Percentiles rank a stretch among this genome's conserved stretches.
Conservation (phyloP, 2,113 vertebrate genomes). For the Callithrix jacchus region DNA sequence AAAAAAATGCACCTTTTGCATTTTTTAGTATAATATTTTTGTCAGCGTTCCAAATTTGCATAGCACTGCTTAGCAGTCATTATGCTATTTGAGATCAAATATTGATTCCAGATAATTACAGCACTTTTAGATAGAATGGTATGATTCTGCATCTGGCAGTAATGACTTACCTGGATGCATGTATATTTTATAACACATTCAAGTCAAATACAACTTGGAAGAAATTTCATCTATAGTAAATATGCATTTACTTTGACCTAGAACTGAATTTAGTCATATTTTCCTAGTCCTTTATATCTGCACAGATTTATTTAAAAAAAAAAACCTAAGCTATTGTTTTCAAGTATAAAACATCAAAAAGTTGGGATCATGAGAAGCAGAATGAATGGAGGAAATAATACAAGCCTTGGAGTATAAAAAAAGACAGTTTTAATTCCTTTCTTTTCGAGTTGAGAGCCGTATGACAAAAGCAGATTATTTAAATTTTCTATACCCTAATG, state of each 20-base stretch:
- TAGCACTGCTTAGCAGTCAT: background rate
- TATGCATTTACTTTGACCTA: background rate
- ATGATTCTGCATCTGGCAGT: background rate
- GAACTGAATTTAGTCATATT: background rate
- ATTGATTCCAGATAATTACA: constrained; percentile 29
- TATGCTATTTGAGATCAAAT: constrained; percentile 17
- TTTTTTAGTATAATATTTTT: constrained; percentile 12
- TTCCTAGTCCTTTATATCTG: background rate
- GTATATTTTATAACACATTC: background rate
- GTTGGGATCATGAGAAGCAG: background rate
- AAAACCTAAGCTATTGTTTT: background rate
- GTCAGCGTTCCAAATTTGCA: background rate
- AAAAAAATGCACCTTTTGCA: background rate
- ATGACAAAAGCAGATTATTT: background rate
- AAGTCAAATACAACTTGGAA: background rate
- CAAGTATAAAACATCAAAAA: background rate
- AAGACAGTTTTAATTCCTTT: background rate
- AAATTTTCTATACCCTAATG: background rate
- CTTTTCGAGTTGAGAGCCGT: background rate
- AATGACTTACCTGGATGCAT: background rate
- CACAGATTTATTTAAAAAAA: background rate
- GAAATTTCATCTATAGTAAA: background rate
- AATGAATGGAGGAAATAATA: background rate
- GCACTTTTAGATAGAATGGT: background rate
- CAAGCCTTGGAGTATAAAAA: background rate